Evolutionary conservation across 2,113 vertebrate species (phyloP).

Genomic region (Brachyhypopomus gauderio): DNA sequence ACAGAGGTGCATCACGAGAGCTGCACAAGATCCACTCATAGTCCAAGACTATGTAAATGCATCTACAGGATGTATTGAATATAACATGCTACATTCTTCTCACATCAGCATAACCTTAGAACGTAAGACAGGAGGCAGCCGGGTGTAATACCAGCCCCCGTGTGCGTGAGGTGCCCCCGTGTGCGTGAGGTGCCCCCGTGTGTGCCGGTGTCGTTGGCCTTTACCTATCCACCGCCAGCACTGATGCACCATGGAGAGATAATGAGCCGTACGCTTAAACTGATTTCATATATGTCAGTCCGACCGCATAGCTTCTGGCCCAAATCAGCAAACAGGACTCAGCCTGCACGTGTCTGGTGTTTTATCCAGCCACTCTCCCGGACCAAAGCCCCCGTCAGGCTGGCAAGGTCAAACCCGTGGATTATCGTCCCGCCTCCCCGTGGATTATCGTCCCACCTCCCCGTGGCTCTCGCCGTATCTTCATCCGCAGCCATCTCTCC

Average conservation of each 20-base stretch:
- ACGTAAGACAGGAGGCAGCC: conserved; percentile 1
- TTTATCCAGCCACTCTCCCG: conserved; percentile 37
- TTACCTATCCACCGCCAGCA: conserved; percentile 36
- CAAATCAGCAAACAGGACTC: conserved; percentile 53
- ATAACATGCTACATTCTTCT: not conserved
- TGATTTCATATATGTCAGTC: conserved; percentile 50
- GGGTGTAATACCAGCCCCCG: not conserved
- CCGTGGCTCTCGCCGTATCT: conserved; percentile 48
- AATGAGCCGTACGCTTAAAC: conserved; percentile 46
- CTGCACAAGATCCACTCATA: not conserved
- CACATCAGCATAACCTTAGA: conserved; percentile 1
- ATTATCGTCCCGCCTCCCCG: conserved; percentile 58
- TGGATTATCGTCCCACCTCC: conserved; percentile 58
- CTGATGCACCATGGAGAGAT: conserved; percentile 43
- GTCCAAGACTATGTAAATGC: not conserved
- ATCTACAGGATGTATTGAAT: not conserved
- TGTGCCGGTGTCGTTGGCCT: conserved; percentile 32
- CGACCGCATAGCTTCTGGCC: conserved; percentile 45
- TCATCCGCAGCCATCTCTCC: conserved; percentile 46
- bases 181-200: not conserved
- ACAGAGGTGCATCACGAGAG: no score
- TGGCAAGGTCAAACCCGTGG: conserved; percentile 68
- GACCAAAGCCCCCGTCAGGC: conserved; percentile 45
- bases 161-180: not conserved
- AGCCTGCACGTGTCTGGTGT: conserved; percentile 48